Base-by-base conservation (phyloP, 2,888 invertebrate species). In the Caenorhabditis wallacei region DNA sequence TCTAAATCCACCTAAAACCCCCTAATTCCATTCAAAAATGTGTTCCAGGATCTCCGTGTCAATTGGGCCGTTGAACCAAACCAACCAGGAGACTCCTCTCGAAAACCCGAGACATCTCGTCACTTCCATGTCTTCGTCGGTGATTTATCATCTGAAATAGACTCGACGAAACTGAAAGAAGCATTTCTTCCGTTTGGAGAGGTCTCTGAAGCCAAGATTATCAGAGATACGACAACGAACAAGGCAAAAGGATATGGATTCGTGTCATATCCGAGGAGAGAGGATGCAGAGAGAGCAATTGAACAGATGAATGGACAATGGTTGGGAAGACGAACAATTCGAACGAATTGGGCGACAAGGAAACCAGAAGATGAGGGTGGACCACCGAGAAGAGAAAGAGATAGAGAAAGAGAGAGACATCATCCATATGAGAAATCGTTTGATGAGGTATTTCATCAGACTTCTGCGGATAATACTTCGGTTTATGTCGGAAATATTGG, bases 61-160 rank as follows among this genome's bases (percentile, higher is more conserved):
- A 98, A 98, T 94, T 99, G 98, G 98, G 98, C 98, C 91, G 97
- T 98, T 89, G 97, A 97, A 93, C 97, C 98, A 91, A 97, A 97
- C 92, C 97, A 96, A 94, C 96, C 90, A 91, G 78, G 66, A 0
- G 66, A 66, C 8, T 13, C 24, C 16, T 91, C 91, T 89, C 43
- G 69, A 10, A 91, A 93, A 61, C 87, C 89, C 18, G 92, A 98
- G 94, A 98, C 97, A 88, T 97, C 97, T 94, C 96, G 94, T 93
- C 99, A 99, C 93, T 97, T 97, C 94, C 99, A 99, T 94, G 98
- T 99, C 94, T 99, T 99, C 93, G 98, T 99, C 86, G 99, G 99
- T 90, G 99, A 99, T 94, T 94, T 99, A 88, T 98, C 98, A 92
- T 97, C 98, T 53, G 99, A 99, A 94, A 97, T 99, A 90, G 98